Percentiles rank a stretch among this genome's conserved stretches.
Conservation (phyloP, 2,888 invertebrate species). For the Lithophane ornitopus region DNA sequence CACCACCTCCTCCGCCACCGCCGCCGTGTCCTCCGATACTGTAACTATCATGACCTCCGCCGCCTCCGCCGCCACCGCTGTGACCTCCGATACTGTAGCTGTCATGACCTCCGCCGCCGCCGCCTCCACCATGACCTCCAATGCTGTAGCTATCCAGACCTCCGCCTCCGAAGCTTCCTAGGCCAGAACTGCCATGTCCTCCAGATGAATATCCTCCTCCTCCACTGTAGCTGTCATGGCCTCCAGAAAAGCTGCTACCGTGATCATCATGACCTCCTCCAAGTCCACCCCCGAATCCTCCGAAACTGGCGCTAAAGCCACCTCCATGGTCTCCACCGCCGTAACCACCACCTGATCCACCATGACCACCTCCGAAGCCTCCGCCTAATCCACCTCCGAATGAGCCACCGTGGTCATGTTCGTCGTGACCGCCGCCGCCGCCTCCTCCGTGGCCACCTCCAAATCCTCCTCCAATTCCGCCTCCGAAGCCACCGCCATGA, state of each 20-base stretch:
- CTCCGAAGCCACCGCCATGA: slow-evolving; percentile 68
- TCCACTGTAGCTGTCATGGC: slow-evolving; percentile 68
- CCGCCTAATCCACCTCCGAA: slow-evolving; percentile 62
- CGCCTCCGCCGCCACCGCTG: slow-evolving; percentile 52
- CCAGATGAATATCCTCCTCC: slow-evolving; percentile 66
- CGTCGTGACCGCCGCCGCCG: slow-evolving; percentile 68
- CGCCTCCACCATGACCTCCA: slow-evolving; percentile 55
- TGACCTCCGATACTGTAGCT: slow-evolving; percentile 46
- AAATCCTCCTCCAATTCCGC: slow-evolving; percentile 63
- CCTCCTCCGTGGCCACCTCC: slow-evolving; percentile 74
- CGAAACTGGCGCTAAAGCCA: slow-evolving; percentile 64
- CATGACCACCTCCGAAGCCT: slow-evolving; percentile 53
- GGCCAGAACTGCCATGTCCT: slow-evolving; percentile 61
- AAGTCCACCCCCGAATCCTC: slow-evolving; percentile 65
- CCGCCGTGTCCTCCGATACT: slow-evolving; percentile 63
- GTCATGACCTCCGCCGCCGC: slow-evolving; percentile 65
- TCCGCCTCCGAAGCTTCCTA: slow-evolving; percentile 65
- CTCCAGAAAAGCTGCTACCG: slow-evolving; percentile 63
- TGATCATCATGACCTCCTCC: slow-evolving; percentile 71
- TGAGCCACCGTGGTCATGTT: slow-evolving; percentile 57
- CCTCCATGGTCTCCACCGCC: slow-evolving; percentile 66
- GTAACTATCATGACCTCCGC: slow-evolving; percentile 55
- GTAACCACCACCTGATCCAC: slow-evolving; percentile 62
- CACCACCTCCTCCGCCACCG: slow-evolving; percentile 59
- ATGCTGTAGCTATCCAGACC: slow-evolving; percentile 69